phyloP scores from a whole-genome alignment of 1,140 invertebrate species.

The Leguminivora glycinivorella region DNA sequence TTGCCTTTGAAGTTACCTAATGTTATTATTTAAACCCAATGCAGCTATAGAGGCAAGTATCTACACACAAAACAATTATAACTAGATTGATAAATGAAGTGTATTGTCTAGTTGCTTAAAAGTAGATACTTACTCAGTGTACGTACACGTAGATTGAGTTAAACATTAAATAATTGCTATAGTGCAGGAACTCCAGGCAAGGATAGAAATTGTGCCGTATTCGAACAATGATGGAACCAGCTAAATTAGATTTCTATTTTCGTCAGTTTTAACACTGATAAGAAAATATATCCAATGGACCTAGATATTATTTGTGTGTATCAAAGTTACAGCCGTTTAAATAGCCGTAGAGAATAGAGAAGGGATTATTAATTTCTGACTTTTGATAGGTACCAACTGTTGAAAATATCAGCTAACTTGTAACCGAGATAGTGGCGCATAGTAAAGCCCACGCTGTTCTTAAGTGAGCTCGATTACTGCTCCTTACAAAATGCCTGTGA shows the following conservation, averaged over 20 bases:
- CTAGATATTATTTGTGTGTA: too few relatives aligned
- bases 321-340: too few relatives aligned
- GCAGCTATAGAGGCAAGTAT: neutral
- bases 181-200: neutral
- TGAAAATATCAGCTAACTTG: neutral
- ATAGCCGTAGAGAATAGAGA: too few relatives aligned
- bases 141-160: neutral
- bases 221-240: too few relatives aligned
- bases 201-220: neutral
- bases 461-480: conserved; percentile 2
- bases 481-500: conserved; percentile 16
- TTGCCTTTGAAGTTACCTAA: conserved; percentile 16
- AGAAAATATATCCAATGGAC: too few relatives aligned
- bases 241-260: too few relatives aligned
- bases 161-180: neutral
- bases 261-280: too few relatives aligned
- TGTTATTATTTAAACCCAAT: conserved; percentile 5
- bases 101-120: neutral
- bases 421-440: neutral
- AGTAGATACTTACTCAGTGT: too few relatives aligned
- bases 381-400: too few relatives aligned
- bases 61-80: neutral
- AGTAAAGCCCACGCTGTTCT: neutral
- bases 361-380: too few relatives aligned
- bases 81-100: neutral